Base-by-base conservation (phyloP, 2,113 vertebrate species). In the Aptenodytes patagonicus region DNA sequence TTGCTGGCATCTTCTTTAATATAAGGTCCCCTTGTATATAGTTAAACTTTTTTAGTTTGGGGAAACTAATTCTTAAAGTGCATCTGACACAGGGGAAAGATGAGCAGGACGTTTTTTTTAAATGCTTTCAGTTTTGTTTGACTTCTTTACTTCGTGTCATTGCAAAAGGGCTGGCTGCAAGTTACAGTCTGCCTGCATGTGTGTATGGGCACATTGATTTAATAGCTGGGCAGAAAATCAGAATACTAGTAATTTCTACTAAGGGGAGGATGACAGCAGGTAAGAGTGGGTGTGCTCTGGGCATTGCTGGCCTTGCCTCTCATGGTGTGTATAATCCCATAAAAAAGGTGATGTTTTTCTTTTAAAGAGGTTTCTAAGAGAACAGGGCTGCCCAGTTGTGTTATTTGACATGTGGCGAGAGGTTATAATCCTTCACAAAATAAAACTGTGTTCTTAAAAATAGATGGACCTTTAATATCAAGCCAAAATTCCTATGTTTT, bases 111-210 rank as follows among this genome's bases (percentile, higher is more conserved):
- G 4, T 28, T 34, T 79, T 84, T 42, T 25, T 2, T 1, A 32
- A 79, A 18, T 4, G 0, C 65, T 90, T 75, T 79, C 26, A 65
- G 19, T 29, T 81, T 75, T 60, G 17, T 61, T 94, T 94, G 38
- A 34, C 22, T 84, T 87, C 17, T 52, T 93, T 55, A 15, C 10
- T 7, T 2, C 77, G 31, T 87, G 49, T 32, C 38, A 29, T 60
- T 92, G 57, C 17, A 76, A 77, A 85, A 88, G 62, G 25, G 9
- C 51, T 93, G 62, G 31, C 44, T 66, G 40, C 21, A 83, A 52
- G 34, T 91, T 69, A 65, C 16, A 22, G 13, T 42, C 31, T 91
- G 44, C 42, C 44, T 61, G 32, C 0, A 0, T 0, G 0, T 54
- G 42, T 47, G 13, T 44, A 32, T 51, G 40, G 44, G 29, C 7